Percentiles rank a stretch among this genome's conserved stretches.
phyloP scores from a whole-genome alignment of 1,140 invertebrate genomes.

The Acromyrmex heyeri region DNA sequence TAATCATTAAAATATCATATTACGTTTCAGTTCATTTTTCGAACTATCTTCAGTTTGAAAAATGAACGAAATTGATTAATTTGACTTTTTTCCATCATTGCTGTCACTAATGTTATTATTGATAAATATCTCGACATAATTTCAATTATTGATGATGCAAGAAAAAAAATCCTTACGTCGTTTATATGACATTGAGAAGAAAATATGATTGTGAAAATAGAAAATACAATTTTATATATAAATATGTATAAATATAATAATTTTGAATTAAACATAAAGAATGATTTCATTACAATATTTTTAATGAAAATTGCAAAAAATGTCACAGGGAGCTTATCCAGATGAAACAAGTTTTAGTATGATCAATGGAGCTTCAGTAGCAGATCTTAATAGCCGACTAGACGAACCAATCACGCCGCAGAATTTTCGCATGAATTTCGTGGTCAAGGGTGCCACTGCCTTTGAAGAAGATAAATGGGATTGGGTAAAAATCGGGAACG shows the following conservation, averaged over 20 bases:
- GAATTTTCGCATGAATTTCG: conserved; percentile 90
- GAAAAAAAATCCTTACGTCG: neutral
- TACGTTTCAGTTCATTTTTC: no score
- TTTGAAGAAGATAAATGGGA: conserved; percentile 91
- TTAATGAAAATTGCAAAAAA: neutral
- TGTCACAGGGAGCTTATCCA: conserved; percentile 87
- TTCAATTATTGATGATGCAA: neutral
- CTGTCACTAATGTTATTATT: conserved; percentile 7
- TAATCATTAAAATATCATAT: no score
- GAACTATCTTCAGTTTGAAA: no score
- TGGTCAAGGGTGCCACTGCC: conserved; percentile 88
- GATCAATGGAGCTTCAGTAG: conserved; percentile 89
- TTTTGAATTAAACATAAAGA: neutral
- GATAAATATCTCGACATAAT: conserved; percentile 2
- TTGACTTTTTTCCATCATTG: neutral
- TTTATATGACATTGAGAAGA: neutral
- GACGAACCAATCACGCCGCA: conserved; percentile 86
- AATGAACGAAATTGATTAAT: neutral
- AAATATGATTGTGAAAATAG: neutral
- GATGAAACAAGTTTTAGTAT: conserved; percentile 88
- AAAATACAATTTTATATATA: no score
- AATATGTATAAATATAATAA: conserved; percentile 10
- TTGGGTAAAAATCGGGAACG: conserved; percentile 90
- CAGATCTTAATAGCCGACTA: conserved; percentile 88
- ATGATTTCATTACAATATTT: conserved; percentile 19